Base-by-base conservation (phyloP, 1,140 invertebrate species). In the Trichonephila clavata region DNA sequence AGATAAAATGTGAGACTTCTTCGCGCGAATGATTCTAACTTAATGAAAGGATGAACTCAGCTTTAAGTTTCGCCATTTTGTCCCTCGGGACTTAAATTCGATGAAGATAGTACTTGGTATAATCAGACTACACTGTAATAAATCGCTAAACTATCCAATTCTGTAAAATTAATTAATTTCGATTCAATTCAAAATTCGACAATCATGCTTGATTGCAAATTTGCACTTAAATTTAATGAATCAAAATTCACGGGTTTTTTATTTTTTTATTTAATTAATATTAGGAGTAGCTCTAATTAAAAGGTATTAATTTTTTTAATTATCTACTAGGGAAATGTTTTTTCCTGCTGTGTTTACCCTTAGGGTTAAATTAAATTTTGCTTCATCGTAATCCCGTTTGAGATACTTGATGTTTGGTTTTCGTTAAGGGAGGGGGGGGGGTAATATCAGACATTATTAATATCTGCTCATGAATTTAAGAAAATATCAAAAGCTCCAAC, bases 1-100 rank as follows among this genome's bases (percentile, higher is more conserved):
- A 92, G 90, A 92, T 92, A 86, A 92, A 92, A 92, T 92, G 90
- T 86, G 81, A 84, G 61, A 84, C 8, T 39, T 57, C 39, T 86
- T 86, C 90, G n/a, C n/a, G n/a, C n/a, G 43, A 92, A 86, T 92
- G 81, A 92, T 92, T 68, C 39, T 21, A 68, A 92, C 61, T 92
- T 92, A 92, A 92, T 92, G 90, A 92, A 92, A 86, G 81, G 63
- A 65, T 65, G 61, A 61, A 84, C 27, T 92, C 63, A 43, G 32
- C 68, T 65, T 90, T 21, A 14, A 50, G 32, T 14, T 77, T 77
- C 71, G 1, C 71, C 32, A 71, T 71, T 88, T 88, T 65, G 86
- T 88, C 86, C 68, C 86, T 2, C 21, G 24, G 86, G 86, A 88
- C 20, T 71, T 43, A n/a, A 24, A 57, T 68, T 77, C 27, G 71